Conservation (phyloP, 2,113 vertebrate species). For the Crotalus horridus region DNA sequence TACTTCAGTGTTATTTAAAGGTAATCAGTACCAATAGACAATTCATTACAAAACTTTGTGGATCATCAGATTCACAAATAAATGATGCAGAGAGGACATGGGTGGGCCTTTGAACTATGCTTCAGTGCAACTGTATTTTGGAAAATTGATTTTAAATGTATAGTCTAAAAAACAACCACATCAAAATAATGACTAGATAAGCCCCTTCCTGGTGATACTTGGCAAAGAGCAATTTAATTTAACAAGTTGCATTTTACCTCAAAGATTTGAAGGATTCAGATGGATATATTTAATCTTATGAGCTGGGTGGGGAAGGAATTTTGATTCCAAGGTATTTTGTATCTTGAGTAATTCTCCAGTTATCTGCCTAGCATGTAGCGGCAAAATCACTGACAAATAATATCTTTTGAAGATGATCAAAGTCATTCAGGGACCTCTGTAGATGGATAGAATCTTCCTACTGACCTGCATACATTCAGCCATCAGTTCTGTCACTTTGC, state of each 20-base stretch:
- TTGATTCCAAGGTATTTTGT: neutral
- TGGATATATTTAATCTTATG: neutral
- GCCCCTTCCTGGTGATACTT: neutral
- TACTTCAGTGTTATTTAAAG: conserved; percentile 38
- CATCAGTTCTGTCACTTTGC: neutral
- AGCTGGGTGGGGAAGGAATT: neutral
- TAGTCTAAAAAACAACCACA: conserved; percentile 14
- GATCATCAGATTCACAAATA: conserved; percentile 35
- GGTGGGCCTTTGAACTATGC: conserved; percentile 28
- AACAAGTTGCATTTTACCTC: neutral
- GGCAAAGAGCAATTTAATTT: conserved; percentile 13
- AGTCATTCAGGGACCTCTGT: too few relatives aligned
- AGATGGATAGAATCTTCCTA: neutral
- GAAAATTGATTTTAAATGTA: conserved; percentile 37
- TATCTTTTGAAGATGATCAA: neutral
- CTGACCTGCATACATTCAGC: neutral
- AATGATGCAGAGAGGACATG: neutral
- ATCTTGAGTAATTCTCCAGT: neutral
- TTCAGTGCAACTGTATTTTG: conserved; percentile 9
- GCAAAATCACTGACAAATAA: neutral
- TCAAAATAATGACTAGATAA: conserved; percentile 26
- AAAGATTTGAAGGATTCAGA: fast-evolving
- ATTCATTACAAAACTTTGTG: conserved; percentile 47
- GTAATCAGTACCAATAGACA: conserved; percentile 51
- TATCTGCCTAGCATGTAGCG: too few relatives aligned